Base-by-base conservation (phyloP, 2,888 invertebrate species). In the Chloroclysta siterata region DNA sequence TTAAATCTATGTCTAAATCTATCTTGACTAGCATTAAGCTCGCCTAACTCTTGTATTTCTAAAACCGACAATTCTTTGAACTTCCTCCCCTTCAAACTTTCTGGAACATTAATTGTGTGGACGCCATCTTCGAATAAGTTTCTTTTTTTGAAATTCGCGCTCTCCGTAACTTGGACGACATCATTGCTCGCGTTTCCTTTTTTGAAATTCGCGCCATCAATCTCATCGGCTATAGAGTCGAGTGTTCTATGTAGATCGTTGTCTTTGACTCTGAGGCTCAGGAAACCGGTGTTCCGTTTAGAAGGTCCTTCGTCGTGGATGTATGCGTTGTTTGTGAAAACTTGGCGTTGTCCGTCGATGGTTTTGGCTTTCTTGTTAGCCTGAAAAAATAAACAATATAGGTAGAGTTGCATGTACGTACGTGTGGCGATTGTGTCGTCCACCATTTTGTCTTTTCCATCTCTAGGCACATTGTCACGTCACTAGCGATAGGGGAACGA, bases 1-100 rank as follows among this genome's bases (percentile, higher is more conserved):
- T 76, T 80, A 59, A 88, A 85, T 29, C 87, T 75, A 71, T 89
- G 79, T 11, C 92, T 74, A 71, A 91, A 90, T 29, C 92, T 73
- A 52, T 90, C 89, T 72, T 90, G 80, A 48, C 68, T 85, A 0
- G 88, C 86, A 60, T 84, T 89, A 0, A 92, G 76, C 60, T 85
- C 79, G 0, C 84, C 89, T 22, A 88, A 76, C 8, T 87, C 82
- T n/a, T 87, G 77, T 11, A 92, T 71, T 64, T 93, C 87, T 0
- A 70, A 72, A 0, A 78, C 83, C 0, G 84, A 78, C 0, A 92
- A 71, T 60, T 93, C 90, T 28, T 82, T 89, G 14, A 87, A 85
- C 57, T 78, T 82, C 46, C 82, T 89, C 0, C 88, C 88, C 73
- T 88, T 88, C 0, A 88, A 65, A 5, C 76, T 74, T 69, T 85